These are phyloP conservation scores for Syrrhaptes paradoxus DNA, from an alignment of 2,113 vertebrate species.

Conservation along the genomic window DNA sequence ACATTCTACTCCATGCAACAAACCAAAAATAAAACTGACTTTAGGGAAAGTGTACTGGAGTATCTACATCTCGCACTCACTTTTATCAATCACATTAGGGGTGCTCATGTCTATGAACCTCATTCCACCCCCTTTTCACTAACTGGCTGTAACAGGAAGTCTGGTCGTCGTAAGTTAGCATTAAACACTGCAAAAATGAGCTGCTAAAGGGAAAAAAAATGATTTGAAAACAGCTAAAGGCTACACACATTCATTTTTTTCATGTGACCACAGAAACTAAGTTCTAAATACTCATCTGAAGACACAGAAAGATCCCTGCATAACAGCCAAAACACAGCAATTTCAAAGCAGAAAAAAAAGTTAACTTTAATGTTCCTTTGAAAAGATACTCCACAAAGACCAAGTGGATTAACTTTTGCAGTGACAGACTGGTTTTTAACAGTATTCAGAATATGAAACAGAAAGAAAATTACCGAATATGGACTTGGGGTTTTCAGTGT, in stretches of 20 bases:
- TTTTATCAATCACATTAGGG: neutral
- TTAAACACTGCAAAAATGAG: neutral
- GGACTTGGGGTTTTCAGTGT: neutral
- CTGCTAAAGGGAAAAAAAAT: conserved; percentile 33
- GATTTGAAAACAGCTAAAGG: neutral
- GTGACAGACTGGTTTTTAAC: neutral
- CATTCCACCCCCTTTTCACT: neutral
- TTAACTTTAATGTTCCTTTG: neutral
- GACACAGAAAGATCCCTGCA: neutral
- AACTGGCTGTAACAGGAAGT: conserved; percentile 44
- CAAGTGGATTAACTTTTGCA: neutral
- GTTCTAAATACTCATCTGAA: neutral
- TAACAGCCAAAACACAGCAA: neutral
- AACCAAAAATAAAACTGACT: neutral
- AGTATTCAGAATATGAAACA: neutral
- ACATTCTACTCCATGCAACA: neutral
- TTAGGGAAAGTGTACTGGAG: neutral
- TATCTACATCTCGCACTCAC: neutral
- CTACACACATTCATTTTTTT: neutral
- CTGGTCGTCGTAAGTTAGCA: neutral
- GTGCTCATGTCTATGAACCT: neutral
- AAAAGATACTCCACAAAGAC: neutral
- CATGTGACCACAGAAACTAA: conserved; percentile 38
- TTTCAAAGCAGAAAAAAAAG: neutral
- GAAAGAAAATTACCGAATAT: neutral